A percentile compares a stretch with the other conserved stretches of the same genome.
These are phyloP conservation scores for Lamproptera curius DNA, from an alignment of 2,888 invertebrate species.

Conservation along the genomic window DNA sequence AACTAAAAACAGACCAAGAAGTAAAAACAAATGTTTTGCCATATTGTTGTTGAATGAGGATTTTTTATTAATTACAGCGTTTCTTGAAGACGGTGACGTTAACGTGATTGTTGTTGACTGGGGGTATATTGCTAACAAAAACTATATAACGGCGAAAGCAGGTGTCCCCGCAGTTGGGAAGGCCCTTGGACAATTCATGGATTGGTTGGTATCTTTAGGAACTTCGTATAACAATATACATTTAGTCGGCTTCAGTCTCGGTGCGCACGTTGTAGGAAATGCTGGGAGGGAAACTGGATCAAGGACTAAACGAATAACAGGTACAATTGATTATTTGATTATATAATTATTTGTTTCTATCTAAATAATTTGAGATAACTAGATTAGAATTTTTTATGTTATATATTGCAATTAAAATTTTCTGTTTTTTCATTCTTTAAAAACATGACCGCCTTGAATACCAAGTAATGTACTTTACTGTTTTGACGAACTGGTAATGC, in stretches of 20 bases:
- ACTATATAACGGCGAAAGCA: conserved; percentile 48
- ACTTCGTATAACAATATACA: conserved; percentile 46
- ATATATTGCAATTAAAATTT: no score
- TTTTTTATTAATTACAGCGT: no score
- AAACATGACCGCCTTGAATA: no score
- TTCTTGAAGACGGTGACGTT: conserved; percentile 43
- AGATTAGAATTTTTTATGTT: no score
- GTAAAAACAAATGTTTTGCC: no score
- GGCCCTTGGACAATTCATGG: conserved; percentile 35
- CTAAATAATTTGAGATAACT: no score
- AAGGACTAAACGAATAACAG: conserved; percentile 50
- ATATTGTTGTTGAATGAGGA: no score
- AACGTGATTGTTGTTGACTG: conserved; percentile 68
- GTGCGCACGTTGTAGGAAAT: conserved; percentile 59
- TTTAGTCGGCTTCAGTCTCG: conserved; percentile 65
- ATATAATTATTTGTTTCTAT: no score
- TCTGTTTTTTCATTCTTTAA: no score
- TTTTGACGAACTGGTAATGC: no score
- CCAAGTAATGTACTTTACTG: no score
- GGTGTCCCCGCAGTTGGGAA: conserved; percentile 43
- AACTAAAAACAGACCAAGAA: no score
- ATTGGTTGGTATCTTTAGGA: conserved; percentile 33
- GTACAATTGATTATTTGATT: conserved; percentile 35
- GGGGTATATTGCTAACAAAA: conserved; percentile 47
- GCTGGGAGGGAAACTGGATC: conserved; percentile 48